Base-by-base conservation (phyloP, 2,797 vertebrate genomes). In the Rhabdophis nuchalis region DNA sequence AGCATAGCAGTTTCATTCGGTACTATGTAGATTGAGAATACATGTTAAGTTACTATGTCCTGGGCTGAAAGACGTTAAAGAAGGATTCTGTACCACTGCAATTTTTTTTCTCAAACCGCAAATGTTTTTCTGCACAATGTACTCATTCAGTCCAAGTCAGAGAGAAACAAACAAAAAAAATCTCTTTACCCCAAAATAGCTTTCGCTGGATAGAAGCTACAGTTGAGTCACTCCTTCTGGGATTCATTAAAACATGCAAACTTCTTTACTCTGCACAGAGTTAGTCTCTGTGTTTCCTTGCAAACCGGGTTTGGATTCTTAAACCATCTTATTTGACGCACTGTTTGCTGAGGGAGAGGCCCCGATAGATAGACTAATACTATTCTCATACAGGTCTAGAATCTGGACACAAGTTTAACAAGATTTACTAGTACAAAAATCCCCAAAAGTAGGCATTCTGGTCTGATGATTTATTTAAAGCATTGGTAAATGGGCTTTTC, bases 61-160 rank as follows among this genome's bases (percentile, higher is more conserved):
- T 46, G 18, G 27, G 18, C 46, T 36, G 46, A 89, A 90, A 7
- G 10, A 46, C 9, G 53, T 58, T 87, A 86, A 56, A 56, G 32
- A 23, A 32, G 10, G n/a, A 41, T 57, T 90, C 86, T 72, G 20
- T 6, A 77, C 72, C 29, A 50, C 32, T 53, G 72, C 72, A 82
- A 9, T 58, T 36, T 77, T 56, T 68, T 12, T 27, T 36, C 41
- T 53, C 16, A 85, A 64, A 52, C 72, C 60, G 36, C 20, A 56
- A 61, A 60, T 86, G 52, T 64, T 92, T 92, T 89, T 90, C 20
- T 72, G 50, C 5, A 86, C 57, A 90, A 90, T 46, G 50, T 90
- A 87, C 27, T 89, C 36, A 86, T 92, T 86, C 18, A 92, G 53
- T 85, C n/a, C 52, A 86, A 86, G 25, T 46, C 58, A 46, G 52